Conservation (phyloP, 2,113 vertebrate genomes). For the Ellobius talpinus region DNA sequence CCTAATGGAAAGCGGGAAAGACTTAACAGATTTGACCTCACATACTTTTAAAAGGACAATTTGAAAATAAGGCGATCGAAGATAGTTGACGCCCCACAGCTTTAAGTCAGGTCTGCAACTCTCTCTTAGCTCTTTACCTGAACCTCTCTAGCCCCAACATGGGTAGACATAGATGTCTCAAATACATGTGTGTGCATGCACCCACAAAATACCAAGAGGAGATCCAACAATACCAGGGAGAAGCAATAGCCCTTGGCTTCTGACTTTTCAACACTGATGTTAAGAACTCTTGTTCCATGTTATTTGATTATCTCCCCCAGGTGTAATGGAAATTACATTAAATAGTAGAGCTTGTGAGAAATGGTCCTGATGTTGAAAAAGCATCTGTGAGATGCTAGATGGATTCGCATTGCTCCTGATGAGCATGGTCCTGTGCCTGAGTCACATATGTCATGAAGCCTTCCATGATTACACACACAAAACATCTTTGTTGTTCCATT, state of each 20-base stretch:
- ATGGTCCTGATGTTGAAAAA: neutral
- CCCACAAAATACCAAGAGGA: neutral
- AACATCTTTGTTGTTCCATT: neutral
- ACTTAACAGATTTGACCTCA: conserved; percentile 34
- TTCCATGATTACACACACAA: neutral
- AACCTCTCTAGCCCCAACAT: neutral
- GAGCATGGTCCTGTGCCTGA: neutral
- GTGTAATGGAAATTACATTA: neutral
- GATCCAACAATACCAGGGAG: neutral
- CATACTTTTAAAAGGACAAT: neutral
- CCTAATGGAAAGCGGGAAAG: conserved; percentile 33
- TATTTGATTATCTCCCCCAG: neutral
- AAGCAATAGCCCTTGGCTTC: neutral
- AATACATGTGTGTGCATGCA: neutral
- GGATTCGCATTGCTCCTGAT: neutral
- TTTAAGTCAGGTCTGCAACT: neutral
- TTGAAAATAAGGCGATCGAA: conserved; percentile 21
- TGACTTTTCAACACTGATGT: neutral
- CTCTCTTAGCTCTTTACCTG: neutral
- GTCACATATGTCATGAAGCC: neutral
- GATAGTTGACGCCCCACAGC: neutral
- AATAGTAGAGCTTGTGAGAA: neutral
- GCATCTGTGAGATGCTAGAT: neutral
- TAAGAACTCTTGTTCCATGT: neutral
- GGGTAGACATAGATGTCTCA: neutral